Percentiles rank a stretch among this genome's conserved stretches.
Conservation (phyloP, 2,888 invertebrate genomes). For the Xanthia icteritia region DNA sequence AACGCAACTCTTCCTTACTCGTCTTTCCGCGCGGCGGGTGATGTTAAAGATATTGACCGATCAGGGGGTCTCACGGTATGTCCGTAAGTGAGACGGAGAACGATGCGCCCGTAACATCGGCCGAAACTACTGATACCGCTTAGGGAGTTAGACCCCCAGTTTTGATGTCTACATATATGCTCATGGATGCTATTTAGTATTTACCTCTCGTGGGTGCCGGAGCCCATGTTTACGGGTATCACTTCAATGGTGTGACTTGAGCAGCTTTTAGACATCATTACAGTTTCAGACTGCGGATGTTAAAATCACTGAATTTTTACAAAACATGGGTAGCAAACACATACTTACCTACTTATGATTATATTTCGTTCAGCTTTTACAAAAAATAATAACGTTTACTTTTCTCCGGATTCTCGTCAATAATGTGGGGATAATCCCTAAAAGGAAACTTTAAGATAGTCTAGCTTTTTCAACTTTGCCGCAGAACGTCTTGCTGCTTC, state of each 20-base stretch:
- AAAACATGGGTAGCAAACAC: not conserved
- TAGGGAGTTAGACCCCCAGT: too few species aligned
- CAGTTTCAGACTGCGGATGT: not conserved
- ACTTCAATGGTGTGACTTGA: too few species aligned
- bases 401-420: not conserved
- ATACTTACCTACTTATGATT: not conserved
- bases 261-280: not conserved
- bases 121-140: too few species aligned
- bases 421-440: constrained; percentile 32
- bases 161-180: too few species aligned
- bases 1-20: not conserved
- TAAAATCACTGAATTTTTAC: not conserved
- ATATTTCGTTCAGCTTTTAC: not conserved
- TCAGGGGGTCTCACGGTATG: too few species aligned
- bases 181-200: not conserved
- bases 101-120: too few species aligned
- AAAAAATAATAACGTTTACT: not conserved
- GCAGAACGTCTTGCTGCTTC: constrained; percentile 33
- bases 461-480: constrained; percentile 39
- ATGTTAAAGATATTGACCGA: not conserved
- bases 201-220: too few species aligned
- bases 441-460: constrained; percentile 32
- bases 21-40: not conserved
- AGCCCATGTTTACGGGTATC: not conserved
- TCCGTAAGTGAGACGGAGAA: too few species aligned